Evolutionary conservation across 1,140 invertebrate species (phyloP).

Genomic region (Lordiphosa clarofinis): DNA sequence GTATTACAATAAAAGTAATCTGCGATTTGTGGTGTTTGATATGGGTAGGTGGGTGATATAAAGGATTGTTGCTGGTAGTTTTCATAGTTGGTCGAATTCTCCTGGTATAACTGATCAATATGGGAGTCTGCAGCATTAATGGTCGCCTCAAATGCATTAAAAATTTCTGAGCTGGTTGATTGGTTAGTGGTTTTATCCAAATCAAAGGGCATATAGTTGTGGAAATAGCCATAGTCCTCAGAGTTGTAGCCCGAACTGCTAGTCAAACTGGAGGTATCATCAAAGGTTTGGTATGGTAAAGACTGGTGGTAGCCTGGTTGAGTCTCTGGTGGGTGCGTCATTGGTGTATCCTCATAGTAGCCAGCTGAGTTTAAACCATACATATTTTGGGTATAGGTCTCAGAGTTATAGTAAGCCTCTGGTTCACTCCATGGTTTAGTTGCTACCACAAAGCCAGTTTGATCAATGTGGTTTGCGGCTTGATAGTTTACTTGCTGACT

Average conservation of each 20-base stretch:
- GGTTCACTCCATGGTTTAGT: constrained; percentile 34
- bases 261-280: constrained; percentile 76
- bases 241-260: constrained; percentile 68
- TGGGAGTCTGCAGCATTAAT: background rate
- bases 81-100: constrained; percentile 44
- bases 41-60: no score
- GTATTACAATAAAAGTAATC: constrained; percentile 74
- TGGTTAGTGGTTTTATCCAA: constrained; percentile 30
- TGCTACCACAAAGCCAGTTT: background rate
- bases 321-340: background rate
- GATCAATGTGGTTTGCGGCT: constrained; percentile 1
- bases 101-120: constrained; percentile 51
- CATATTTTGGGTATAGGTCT: constrained; percentile 34
- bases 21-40: constrained; percentile 33
- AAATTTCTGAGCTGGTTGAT: constrained; percentile 58
- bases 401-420: constrained; percentile 35
- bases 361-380: constrained; percentile 49
- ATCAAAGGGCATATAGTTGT: constrained; percentile 36
- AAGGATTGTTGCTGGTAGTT: constrained; percentile 15
- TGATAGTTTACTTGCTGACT: constrained; percentile 11
- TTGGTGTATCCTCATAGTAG: constrained; percentile 34
- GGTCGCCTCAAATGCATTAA: constrained; percentile 62
- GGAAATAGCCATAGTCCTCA: constrained; percentile 65
- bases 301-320: constrained; percentile 25
- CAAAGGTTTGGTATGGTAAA: constrained; percentile 64